Evolutionary conservation across 2,797 vertebrate species (phyloP), one percentile per base, ranked within the genome.

Genomic region (Vireo griseus): DNA sequence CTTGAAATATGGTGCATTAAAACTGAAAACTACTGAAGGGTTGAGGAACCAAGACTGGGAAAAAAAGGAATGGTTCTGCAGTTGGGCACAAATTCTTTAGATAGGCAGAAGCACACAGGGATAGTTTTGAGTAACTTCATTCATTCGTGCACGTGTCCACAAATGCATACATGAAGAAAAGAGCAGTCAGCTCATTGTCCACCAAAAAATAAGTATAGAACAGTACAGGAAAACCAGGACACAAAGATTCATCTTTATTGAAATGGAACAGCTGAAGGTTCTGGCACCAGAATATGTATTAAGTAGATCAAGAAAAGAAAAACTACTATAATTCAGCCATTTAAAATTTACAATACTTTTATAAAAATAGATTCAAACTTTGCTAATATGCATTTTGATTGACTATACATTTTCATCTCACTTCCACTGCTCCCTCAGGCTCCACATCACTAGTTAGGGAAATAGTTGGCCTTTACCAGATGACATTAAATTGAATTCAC

Each of bases 301-400:
- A 73, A 62, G 26, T 16, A 82, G n/a, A 91, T 59, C 16, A 88
- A 84, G 71, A 57, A 77, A 82, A 79, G 33, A 77, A 82, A 59
- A 55, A 42, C 4, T 39, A 44, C n/a, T 80, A 31, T 54, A 86
- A 89, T 67, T 7, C 57, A 87, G 33, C 16, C 37, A 74, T 74
- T 91, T 90, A 61, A 95, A 85, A 83, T 71, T 71, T 85, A 71
- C 33, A 92, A 57, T 90, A 59, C 21, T 11, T 73, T 67, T 87
- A 52, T 40, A 74, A 87, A 83, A 91, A 90, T 52, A 89, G 45
- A 82, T 82, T 89, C 61, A 79, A 71, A 89, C 35, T 87, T 88
- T 77, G 35, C 71, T 95, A 80, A 95, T 95, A 85, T 93, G 74
- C 86, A 92, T 95, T 96, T 95, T 91, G 67, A 86, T 79, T 76